phyloP scores from a whole-genome alignment of 2,797 vertebrate genomes.

The Protonibea diacanthus region DNA sequence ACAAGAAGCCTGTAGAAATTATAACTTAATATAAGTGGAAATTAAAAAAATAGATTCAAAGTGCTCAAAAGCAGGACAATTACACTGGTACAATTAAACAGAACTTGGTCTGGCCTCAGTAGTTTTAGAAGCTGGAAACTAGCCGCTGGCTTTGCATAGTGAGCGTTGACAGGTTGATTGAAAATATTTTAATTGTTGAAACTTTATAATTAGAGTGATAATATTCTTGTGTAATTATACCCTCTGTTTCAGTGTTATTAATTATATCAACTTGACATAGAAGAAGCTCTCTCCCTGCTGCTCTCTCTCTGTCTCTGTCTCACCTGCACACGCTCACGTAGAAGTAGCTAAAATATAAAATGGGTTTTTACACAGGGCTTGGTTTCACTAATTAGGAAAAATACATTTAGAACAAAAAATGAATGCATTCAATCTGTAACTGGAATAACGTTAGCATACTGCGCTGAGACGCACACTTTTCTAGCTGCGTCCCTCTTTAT shows the following conservation, averaged over 20 bases:
- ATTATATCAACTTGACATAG: neutral
- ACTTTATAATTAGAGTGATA: neutral
- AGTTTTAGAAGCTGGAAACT: conserved; percentile 15
- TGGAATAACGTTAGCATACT: neutral
- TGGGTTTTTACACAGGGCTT: neutral
- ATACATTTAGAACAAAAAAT: neutral
- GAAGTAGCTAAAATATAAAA: neutral
- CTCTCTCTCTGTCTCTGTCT: neutral
- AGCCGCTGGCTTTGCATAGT: neutral
- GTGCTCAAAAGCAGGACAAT: neutral
- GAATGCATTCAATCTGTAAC: neutral
- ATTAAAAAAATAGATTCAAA: neutral
- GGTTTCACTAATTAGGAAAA: neutral
- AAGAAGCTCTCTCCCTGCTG: neutral
- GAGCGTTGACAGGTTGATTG: neutral
- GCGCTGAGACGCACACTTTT: neutral
- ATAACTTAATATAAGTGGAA: neutral
- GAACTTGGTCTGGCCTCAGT: neutral
- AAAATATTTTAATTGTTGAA: neutral
- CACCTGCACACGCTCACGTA: neutral
- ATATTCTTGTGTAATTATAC: neutral
- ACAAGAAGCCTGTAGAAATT: neutral
- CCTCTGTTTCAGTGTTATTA: conserved; percentile 10
- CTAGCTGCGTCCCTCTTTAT: neutral
- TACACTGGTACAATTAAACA: conserved; percentile 3